phyloP scores from a whole-genome alignment of 2,113 vertebrate species.

The Lampris megalopsis region DNA sequence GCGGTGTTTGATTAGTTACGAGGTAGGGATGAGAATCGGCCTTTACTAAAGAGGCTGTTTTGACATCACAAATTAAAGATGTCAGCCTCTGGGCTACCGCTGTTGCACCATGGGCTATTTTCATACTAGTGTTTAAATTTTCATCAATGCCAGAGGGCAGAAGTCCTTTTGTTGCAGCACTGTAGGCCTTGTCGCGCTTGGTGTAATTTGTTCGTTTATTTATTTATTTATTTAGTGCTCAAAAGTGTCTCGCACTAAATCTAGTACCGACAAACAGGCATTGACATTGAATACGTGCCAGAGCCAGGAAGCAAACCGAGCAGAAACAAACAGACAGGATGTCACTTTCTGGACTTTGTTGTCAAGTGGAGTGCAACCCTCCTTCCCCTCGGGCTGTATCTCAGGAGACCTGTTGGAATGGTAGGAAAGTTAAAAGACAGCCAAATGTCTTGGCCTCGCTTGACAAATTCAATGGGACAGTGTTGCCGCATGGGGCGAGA shows the following conservation, averaged over 20 bases:
- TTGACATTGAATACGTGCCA: slow-evolving; percentile 41
- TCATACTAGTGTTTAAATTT: background rate
- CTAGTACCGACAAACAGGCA: slow-evolving; percentile 47
- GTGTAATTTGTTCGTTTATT: no score
- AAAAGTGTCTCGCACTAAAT: slow-evolving; percentile 49
- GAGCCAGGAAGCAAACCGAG: slow-evolving; percentile 47
- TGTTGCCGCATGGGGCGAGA: slow-evolving; percentile 49
- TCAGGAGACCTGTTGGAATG: slow-evolving; percentile 62
- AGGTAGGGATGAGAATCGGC: slow-evolving; percentile 38
- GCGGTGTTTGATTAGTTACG: slow-evolving; percentile 32
- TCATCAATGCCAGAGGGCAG: background rate
- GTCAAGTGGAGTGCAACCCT: slow-evolving; percentile 37
- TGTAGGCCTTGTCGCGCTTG: background rate
- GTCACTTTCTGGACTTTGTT: slow-evolving; percentile 58
- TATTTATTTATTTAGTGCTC: no score
- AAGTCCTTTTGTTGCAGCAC: background rate
- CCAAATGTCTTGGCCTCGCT: slow-evolving; percentile 56
- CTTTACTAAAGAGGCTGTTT: slow-evolving; percentile 13
- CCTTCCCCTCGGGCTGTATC: slow-evolving; percentile 45
- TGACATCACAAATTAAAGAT: slow-evolving; percentile 3
- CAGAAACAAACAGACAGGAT: slow-evolving; percentile 58
- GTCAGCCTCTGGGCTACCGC: background rate
- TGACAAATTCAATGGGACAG: slow-evolving; percentile 65
- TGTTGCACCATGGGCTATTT: background rate
- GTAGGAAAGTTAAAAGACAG: slow-evolving; percentile 67